Base-by-base conservation (phyloP, 2,113 vertebrate species). In the Reinhardtius hippoglossoides region DNA sequence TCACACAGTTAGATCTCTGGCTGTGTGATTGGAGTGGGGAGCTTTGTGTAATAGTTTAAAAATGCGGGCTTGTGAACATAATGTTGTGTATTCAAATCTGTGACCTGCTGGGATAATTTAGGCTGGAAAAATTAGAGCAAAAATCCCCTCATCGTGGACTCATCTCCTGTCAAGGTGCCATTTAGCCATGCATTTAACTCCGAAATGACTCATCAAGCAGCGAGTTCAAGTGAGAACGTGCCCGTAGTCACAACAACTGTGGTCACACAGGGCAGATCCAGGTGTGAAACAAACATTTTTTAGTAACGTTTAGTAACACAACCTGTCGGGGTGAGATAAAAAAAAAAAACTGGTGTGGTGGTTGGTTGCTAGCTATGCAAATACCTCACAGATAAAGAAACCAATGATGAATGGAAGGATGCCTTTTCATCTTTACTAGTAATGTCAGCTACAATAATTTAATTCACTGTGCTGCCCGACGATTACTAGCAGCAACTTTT, bases 41-140 rank as follows among this genome's bases (percentile, higher is more conserved):
- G 60, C 54, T 60, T 74, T 31, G 54, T 57, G 44, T 59, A 75
- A 69, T 31, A 26, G 52, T 68, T 72, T 35, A 10, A 73, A 68
- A 50, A 78, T 74, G 73, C 67, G 57, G 31, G 48, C 50, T 67
- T 68, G 24, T 62, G 67, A 83, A 52, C 27, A 52, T 31, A 46
- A 27, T 35, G 58, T 74, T 71, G 55, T 71, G 56, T 74, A 74
- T 80, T 85, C 31, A 84, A 73, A 82, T 80, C 57, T 60, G 59
- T 70, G 55, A 89, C 75, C 85, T 67, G 81, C 85, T 83, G 83
- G 15, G 85, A 82, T 90, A 74, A 89, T 85, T 83, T 50, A 21
- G 21, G 62, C 37, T 23, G 23, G 54, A 24, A 62, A 67, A 78
- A 78, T 37, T 9, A 70, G 55, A 63, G 57, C 6, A 46, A 82